Conservation (phyloP, 1,140 invertebrate genomes). For the Caenorhabditis remanei region DNA sequence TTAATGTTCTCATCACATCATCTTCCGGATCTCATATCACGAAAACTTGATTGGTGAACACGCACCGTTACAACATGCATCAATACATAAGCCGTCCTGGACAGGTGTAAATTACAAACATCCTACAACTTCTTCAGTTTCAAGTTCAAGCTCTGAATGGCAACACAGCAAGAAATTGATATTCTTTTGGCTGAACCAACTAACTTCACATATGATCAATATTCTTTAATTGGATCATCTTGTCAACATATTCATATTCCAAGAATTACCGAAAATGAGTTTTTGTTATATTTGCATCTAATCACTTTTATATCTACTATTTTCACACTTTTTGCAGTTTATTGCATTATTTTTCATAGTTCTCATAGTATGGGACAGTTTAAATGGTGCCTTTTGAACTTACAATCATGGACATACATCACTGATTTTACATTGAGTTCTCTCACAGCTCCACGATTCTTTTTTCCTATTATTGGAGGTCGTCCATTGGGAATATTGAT, state of each 20-base stretch:
- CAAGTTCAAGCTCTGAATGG: neutral
- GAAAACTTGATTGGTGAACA: too few relatives aligned
- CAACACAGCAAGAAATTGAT: neutral
- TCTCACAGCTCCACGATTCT: neutral
- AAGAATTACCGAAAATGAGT: neutral
- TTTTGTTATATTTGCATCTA: neutral
- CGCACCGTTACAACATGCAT: too few relatives aligned
- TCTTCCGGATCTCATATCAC: too few relatives aligned
- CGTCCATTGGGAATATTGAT: neutral
- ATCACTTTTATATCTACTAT: neutral
- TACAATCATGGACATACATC: neutral
- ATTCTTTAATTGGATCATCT: neutral
- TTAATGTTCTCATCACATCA: too few relatives aligned
- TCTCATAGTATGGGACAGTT: neutral
- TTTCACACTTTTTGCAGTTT: neutral
- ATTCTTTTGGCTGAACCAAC: neutral
- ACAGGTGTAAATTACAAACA: too few relatives aligned
- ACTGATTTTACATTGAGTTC: neutral
- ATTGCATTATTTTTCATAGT: neutral
- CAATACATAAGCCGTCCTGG: too few relatives aligned
- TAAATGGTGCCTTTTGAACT: neutral
- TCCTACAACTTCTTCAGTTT: too few relatives aligned
- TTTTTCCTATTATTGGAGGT: neutral
- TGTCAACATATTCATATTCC: slow-evolving; percentile 18
- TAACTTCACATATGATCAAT: neutral